Base-by-base conservation (phyloP, 2,888 invertebrate species). In the Neuroscelio doddi region DNA sequence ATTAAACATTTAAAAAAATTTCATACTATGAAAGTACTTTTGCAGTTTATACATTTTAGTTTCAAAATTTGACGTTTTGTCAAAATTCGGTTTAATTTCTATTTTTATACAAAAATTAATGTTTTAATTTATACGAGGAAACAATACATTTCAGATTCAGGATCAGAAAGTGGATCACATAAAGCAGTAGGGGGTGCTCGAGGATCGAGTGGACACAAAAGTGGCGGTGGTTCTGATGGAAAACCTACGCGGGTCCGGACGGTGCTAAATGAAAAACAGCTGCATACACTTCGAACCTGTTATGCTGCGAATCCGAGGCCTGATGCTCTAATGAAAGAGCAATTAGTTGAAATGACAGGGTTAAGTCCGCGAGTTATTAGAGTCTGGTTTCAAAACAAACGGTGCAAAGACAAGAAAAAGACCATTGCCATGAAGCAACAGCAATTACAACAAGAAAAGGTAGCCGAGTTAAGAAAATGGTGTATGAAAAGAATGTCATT, bases 301-400 rank as follows among this genome's bases (percentile, higher is more conserved):
- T 99, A 99, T 87, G 93, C 93, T 61, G 96, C 97, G 56, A 99
- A 99, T 87, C 97, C 98, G 57, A 89, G 99, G 47, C 99, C 99
- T 30, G 99, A 99, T 86, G 98, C 99, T 32, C 90, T 98, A 65
- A 97, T 98, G 96, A 99, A 99, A 87, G 99, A 99, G 85, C 98
- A 98, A 85, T 90, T 99, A 67, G 98, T 98, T 34, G 98, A 99
- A 87, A 97, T 98, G 98, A 99, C 99, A 10, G 92, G 96, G 0
- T 90, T 99, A 47, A 97, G 96, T 78, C 98, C 98, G 14, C 88
- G 99, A 10, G 99, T 99, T 75, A 99, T 99, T 84, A 90, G 99
- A 80, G 99, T 99, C 59, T 99, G 99, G 99, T 99, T 98, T 89
- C 98, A 98, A 86, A 98, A 98, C 86, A 98, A 97, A 85, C 89